A percentile compares a stretch with the other conserved stretches of the same genome.
Evolutionary conservation across 2,113 vertebrate species (phyloP).

Genomic region (Leuciscus idus): DNA sequence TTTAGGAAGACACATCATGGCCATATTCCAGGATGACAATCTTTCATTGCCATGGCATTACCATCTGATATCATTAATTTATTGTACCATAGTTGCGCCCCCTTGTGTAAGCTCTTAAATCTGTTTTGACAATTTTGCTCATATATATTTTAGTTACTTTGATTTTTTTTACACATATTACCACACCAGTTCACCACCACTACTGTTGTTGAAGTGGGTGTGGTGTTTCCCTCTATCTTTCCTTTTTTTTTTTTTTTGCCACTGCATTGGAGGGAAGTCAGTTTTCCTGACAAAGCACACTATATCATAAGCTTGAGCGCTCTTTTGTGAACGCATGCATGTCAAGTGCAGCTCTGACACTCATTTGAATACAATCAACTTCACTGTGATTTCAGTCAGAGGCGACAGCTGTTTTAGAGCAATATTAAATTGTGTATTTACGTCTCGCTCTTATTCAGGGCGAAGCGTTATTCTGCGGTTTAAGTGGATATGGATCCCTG

Average conservation of each 20-base stretch:
- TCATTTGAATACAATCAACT: conserved; percentile 35
- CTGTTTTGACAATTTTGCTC: not conserved
- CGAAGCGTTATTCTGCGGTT: conserved; percentile 46
- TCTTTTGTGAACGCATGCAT: not conserved
- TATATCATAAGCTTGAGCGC: not conserved
- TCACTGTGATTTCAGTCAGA: conserved; percentile 27
- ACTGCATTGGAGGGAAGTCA: not conserved
- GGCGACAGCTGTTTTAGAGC: conserved; percentile 12
- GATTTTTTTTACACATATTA: not conserved
- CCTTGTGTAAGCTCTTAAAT: not conserved
- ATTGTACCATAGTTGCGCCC: not conserved
- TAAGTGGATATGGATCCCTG: conserved; percentile 48
- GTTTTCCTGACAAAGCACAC: conserved; percentile 18
- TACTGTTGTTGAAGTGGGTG: not conserved
- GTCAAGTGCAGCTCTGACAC: conserved; percentile 38
- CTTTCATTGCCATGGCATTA: not conserved
- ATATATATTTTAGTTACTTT: not conserved
- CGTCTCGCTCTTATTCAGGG: conserved; percentile 16
- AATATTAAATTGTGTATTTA: conserved; percentile 40
- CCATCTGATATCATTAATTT: not conserved
- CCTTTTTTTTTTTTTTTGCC: not conserved
- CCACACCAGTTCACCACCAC: not conserved
- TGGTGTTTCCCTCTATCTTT: not conserved
- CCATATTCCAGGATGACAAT: not conserved
- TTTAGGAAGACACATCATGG: no score